Percentiles rank a stretch among this genome's conserved stretches.
phyloP scores from a whole-genome alignment of 2,113 vertebrate species.

The Grammomys surdaster region DNA sequence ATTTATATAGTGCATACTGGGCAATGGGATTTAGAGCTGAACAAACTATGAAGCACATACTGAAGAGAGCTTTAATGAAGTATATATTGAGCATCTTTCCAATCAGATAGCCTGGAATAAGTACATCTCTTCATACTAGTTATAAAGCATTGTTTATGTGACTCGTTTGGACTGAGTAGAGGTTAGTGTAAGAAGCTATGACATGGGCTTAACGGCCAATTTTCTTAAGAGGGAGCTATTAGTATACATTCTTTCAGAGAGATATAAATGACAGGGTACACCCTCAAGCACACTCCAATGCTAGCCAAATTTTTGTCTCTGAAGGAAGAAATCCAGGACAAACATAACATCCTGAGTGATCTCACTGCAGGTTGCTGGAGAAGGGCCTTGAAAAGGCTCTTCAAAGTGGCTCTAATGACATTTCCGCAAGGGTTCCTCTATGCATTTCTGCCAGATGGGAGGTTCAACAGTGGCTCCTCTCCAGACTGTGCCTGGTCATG shows the following conservation, averaged over 20 bases:
- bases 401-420: conserved; percentile 48
- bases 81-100: neutral
- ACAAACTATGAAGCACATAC: neutral
- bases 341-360: neutral
- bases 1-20: neutral
- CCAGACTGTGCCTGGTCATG: conserved; percentile 28
- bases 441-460: neutral
- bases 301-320: conserved; percentile 24
- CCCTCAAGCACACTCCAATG: neutral
- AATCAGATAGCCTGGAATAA: neutral
- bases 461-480: neutral
- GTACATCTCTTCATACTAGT: neutral
- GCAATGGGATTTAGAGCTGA: neutral
- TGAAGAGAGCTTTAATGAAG: neutral
- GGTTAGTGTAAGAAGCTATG: neutral
- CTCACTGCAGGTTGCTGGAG: conserved; percentile 61
- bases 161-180: neutral
- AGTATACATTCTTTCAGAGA: conserved; percentile 11
- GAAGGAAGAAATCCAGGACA: conserved; percentile 40
- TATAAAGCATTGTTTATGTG: neutral
- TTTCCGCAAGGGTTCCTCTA: conserved; percentile 28
- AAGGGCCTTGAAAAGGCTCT: conserved; percentile 28
- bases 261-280: neutral
- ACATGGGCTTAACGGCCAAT: neutral
- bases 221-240: neutral